phyloP scores from a whole-genome alignment of 1,140 invertebrate genomes.

The Trachelipus rathkii region DNA sequence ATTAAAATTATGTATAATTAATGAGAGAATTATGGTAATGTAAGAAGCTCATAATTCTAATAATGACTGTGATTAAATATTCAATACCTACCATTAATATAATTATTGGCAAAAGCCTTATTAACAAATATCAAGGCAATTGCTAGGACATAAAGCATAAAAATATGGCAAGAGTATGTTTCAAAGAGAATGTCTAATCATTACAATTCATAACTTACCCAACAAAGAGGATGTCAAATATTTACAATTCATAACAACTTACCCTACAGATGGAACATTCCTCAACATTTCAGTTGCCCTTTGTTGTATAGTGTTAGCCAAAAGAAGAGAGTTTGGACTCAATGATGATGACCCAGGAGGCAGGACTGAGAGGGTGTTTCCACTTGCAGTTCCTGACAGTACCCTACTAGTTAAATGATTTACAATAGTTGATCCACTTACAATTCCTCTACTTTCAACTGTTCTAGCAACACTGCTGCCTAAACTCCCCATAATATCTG shows the following conservation, averaged over 20 bases:
- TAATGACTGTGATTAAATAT: no score
- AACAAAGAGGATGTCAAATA: no score
- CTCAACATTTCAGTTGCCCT: not conserved
- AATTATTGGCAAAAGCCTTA: no score
- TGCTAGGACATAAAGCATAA: no score
- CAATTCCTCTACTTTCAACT: constrained; percentile 10
- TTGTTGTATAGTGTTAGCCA: not conserved
- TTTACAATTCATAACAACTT: not conserved
- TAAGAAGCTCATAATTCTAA: no score
- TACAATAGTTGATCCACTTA: constrained; percentile 1
- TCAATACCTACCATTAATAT: no score
- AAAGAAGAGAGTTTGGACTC: not conserved
- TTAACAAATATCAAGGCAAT: no score
- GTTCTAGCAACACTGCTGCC: constrained; percentile 4
- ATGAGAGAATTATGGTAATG: no score
- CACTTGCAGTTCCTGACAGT: not conserved
- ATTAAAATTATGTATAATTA: no score
- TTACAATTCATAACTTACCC: no score
- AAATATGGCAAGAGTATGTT: no score
- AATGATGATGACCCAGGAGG: not conserved
- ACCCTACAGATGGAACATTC: not conserved
- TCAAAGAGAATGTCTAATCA: no score
- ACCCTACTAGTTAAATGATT: constrained; percentile 8
- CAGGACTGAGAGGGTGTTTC: not conserved
- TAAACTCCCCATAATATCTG: constrained; percentile 7